Percentiles rank a stretch among this genome's conserved stretches.
Evolutionary conservation across 2,888 invertebrate species (phyloP).

Genomic region (Halictus ligatus): DNA sequence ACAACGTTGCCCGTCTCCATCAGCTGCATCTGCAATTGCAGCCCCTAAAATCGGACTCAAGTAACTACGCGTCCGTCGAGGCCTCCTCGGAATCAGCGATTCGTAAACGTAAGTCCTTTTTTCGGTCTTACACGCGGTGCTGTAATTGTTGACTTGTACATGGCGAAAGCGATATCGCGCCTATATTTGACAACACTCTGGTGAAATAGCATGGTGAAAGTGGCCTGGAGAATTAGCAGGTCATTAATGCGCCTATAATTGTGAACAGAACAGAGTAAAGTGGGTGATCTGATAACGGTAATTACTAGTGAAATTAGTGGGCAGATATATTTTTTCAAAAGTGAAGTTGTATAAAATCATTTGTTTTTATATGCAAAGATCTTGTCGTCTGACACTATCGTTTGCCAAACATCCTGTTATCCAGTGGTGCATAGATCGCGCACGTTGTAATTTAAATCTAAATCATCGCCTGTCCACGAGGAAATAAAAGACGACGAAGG

Average conservation of each 20-base stretch:
- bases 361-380: neutral
- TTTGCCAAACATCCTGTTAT: neutral
- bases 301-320: too few relatives aligned
- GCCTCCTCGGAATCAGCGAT: conserved; percentile 71
- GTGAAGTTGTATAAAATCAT: neutral
- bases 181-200: neutral
- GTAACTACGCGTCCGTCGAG: conserved; percentile 74
- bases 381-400: neutral
- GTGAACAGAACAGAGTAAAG: neutral
- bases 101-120: conserved; percentile 24
- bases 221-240: neutral
- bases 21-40: conserved; percentile 54
- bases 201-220: neutral
- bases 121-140: neutral
- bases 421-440: neutral
- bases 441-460: neutral
- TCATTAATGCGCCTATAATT: neutral
- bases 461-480: neutral
- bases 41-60: conserved; percentile 77
- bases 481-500: neutral
- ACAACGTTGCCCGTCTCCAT: conserved; percentile 60
- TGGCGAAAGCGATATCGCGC: neutral
- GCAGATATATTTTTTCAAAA: neutral
- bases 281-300: neutral
- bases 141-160: neutral